Conservation (phyloP, 1,140 invertebrate genomes). For the Polyergus mexicanus region DNA sequence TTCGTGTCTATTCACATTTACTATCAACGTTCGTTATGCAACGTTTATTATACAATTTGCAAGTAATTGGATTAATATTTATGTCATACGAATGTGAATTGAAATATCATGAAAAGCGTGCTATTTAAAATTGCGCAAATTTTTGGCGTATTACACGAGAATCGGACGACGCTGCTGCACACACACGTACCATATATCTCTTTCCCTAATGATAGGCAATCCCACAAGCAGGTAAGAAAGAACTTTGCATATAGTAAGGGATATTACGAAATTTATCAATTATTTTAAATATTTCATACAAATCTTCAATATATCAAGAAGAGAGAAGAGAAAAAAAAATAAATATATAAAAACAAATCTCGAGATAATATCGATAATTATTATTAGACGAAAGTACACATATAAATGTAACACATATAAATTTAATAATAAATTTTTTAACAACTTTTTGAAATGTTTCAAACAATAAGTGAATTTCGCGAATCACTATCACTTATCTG, state of each 20-base stretch:
- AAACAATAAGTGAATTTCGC: no score
- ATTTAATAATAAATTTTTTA: no score
- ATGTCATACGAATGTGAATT: background rate
- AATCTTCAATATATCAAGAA: background rate
- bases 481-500: no score
- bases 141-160: background rate
- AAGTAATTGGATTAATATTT: constrained; percentile 21
- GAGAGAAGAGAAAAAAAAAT: background rate
- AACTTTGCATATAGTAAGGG: constrained; percentile 12
- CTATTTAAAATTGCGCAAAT: background rate
- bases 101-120: background rate
- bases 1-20: constrained; percentile 33
- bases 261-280: background rate
- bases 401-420: no score
- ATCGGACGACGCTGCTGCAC: background rate
- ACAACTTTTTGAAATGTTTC: no score
- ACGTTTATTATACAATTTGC: background rate
- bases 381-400: background rate
- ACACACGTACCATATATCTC: background rate
- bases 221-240: constrained; percentile 5
- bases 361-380: background rate
- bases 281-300: no score
- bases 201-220: constrained; percentile 47
- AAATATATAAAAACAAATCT: background rate
- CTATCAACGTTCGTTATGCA: constrained; percentile 18